Base-by-base conservation (phyloP, 2,113 vertebrate genomes). In the Setophaga kirtlandii region DNA sequence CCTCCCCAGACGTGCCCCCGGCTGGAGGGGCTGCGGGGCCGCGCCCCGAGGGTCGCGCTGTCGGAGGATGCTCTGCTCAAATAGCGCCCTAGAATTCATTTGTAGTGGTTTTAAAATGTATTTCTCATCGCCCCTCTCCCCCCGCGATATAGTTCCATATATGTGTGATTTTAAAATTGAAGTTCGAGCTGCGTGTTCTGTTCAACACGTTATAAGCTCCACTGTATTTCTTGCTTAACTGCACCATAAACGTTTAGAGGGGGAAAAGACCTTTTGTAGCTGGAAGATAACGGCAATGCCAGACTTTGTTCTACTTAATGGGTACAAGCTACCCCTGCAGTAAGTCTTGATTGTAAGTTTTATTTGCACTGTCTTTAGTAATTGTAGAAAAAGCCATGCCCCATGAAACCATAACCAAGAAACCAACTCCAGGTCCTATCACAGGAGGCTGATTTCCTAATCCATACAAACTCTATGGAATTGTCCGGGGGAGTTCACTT, bases 11-110 rank as follows among this genome's bases (percentile, higher is more conserved):
- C 79, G 58, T 97, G 93, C 3, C 97, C 90, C 80, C 97, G 98
- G 75, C 92, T 97, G 24, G 99, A 99, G 67, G 98, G 98, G 35
- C 52, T 6, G 23, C 19, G 50, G 30, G n/a, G 20, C 19, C 13
- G 7, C 25, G 2, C 11, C 44, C 1, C 9, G 16, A 15, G 47
- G 55, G 24, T 5, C 28, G 15, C 8, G 28, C 31, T n/a, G 39
- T 28, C 47, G 58, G 42, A 31, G 14, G 31, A 15, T 20, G 25
- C 50, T 52, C 6, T 17, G 37, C 37, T 59, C 6, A 60, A 59
- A 46, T 1, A 59, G 15, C 4, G 60, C 21, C 44, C 37, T 14
- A 14, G 44, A 24, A 52, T 67, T 14, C 30, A 21, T 47, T 6
- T 27, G 3, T 20, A 10, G 10, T 7, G 7, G 0, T 15, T 62